Percentiles rank a stretch among this genome's conserved stretches.
Conservation (phyloP, 2,113 vertebrate genomes). For the Spea bombifrons region DNA sequence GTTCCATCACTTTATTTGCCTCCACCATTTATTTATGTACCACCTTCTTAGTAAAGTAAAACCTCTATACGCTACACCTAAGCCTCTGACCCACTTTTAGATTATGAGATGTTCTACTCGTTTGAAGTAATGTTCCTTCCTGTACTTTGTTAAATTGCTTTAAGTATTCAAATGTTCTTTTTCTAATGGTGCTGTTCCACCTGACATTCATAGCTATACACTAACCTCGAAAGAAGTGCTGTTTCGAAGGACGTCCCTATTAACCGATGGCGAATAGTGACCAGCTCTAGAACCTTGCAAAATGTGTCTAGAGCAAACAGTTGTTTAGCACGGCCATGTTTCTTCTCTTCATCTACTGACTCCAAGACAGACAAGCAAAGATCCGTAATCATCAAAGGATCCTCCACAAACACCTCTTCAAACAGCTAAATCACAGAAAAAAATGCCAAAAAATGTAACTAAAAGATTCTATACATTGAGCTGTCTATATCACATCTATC, state of each 20-base stretch:
- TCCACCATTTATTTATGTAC: too few species aligned
- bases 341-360: conserved; percentile 41
- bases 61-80: too few species aligned
- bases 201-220: neutral
- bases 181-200: too few species aligned
- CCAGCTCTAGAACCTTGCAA: conserved; percentile 64
- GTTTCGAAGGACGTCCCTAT: conserved; percentile 62
- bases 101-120: too few species aligned
- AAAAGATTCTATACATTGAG: neutral
- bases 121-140: too few species aligned
- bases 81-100: too few species aligned
- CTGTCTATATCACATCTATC: neutral
- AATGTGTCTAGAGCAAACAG: conserved; percentile 61
- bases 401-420: conserved; percentile 57
- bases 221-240: conserved; percentile 57
- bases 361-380: conserved; percentile 50
- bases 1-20: too few species aligned
- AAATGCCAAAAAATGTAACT: neutral
- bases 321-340: conserved; percentile 53
- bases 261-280: conserved; percentile 61
- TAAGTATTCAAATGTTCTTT: too few species aligned
- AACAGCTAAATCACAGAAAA: conserved; percentile 62
- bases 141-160: too few species aligned
- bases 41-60: too few species aligned
- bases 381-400: conserved; percentile 53